Percentiles rank a stretch among this genome's conserved stretches.
phyloP scores from a whole-genome alignment of 2,797 vertebrate species.

The Poecilia gillii region DNA sequence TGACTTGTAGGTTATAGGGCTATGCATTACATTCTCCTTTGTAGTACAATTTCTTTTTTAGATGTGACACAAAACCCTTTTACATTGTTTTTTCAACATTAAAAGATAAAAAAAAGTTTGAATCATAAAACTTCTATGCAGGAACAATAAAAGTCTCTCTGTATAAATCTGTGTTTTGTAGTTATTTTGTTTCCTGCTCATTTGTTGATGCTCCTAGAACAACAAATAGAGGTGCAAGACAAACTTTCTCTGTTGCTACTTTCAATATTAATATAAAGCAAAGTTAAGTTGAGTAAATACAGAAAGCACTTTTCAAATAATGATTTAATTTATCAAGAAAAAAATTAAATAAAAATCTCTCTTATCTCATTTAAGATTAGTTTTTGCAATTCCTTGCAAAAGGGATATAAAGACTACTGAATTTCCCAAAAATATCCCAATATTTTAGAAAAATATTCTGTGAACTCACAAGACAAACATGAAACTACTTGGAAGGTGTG shows the following conservation, averaged over 20 bases:
- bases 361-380: neutral
- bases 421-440: neutral
- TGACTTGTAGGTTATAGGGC: conserved; percentile 4
- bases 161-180: neutral
- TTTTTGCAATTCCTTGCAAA: neutral
- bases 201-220: neutral
- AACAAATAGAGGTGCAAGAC: neutral
- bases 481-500: too few species aligned
- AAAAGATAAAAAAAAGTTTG: neutral
- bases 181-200: neutral
- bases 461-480: too few species aligned
- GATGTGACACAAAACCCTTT: neutral
- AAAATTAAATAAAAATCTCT: neutral
- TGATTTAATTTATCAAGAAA: neutral
- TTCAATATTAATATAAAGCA: neutral
- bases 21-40: neutral
- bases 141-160: neutral
- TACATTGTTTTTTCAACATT: neutral
- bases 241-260: neutral
- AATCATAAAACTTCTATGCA: neutral
- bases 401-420: neutral
- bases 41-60: neutral
- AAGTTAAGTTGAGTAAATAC: neutral
- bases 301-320: neutral
- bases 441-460: too few species aligned